Base-by-base conservation (phyloP, 2,888 invertebrate genomes). In the Alcis repandata region DNA sequence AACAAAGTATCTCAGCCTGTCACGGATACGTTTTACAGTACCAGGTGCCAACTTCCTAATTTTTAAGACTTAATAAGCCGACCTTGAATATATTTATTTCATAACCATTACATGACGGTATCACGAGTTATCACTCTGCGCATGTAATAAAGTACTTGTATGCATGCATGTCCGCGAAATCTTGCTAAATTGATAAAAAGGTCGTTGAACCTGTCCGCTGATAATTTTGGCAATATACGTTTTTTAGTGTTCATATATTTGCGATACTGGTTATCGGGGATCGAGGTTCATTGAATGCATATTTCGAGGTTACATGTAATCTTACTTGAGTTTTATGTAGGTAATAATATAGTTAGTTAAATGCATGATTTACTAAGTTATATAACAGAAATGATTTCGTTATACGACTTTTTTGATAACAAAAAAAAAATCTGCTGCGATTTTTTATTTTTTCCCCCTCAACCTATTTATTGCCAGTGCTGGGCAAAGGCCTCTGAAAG, bases 161-260 rank as follows among this genome's bases (percentile, higher is more conserved):
- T 73, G 75, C 79, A 73, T 81, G 82, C 80, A 82, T 78, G 81
- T 79, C 79, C 82, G 75, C 75, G 72, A 87, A 90, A 86, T 85
- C 82, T 87, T 78, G 81, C 82, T 77, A 80, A 86, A 81, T 74
- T 84, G 91, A 91, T 91, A 91, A 90, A 80, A 75, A 79, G 90
- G 85, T 88, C 90, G 76, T 87, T 88, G 90, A 91, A 89, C 77
- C 72, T 66, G 63, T 53, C 60, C 66, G 72, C 45, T 70, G 87
- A 88, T 90, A 89, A 88, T 79, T 84, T 86, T 80, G 77, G 76
- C 79, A 79, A 72, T 75, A 75, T 73, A 68, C 63, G 36, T 48
- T 63, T 66, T 71, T 76, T 72, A 76, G 74, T 72, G 74, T 69
- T 74, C 72, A 69, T 72, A 73, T 75, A 74, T 81, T 77, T 79